These are phyloP conservation scores for Dexiosoma caninum DNA, from an alignment of 2,888 invertebrate species.

Conservation along the genomic window DNA sequence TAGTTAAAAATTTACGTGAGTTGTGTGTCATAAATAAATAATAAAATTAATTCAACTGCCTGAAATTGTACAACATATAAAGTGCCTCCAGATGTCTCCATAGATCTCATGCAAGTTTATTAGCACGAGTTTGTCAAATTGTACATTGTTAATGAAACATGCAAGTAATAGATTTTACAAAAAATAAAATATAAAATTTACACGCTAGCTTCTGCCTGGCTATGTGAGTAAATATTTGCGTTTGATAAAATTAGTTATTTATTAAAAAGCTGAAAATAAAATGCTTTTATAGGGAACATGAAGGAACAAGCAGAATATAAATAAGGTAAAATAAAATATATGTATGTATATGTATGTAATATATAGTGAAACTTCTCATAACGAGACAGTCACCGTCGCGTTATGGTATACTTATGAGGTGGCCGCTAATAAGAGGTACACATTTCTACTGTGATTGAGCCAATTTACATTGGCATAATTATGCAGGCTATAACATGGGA, in stretches of 20 bases:
- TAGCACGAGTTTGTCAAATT: slow-evolving; percentile 38
- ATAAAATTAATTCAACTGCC: slow-evolving; percentile 1
- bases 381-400: too few species aligned
- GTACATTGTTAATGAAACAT: slow-evolving; percentile 23
- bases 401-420: too few species aligned
- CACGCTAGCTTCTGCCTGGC: background rate
- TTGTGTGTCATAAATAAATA: slow-evolving; percentile 27
- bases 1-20: slow-evolving; percentile 4
- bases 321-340: too few species aligned
- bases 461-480: too few species aligned
- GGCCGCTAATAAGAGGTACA: too few species aligned
- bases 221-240: slow-evolving; percentile 3
- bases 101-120: slow-evolving; percentile 24
- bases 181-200: background rate
- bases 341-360: too few species aligned
- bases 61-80: background rate
- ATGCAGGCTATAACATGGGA: too few species aligned
- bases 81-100: background rate
- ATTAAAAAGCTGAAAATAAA: slow-evolving; percentile 3
- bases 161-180: background rate
- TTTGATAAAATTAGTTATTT: slow-evolving; percentile 35
- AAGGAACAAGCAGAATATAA: background rate
- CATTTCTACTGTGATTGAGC: too few species aligned
- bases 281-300: background rate
- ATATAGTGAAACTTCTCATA: too few species aligned